phyloP scores from a whole-genome alignment of 2,888 invertebrate genomes.

The Belgica antarctica region DNA sequence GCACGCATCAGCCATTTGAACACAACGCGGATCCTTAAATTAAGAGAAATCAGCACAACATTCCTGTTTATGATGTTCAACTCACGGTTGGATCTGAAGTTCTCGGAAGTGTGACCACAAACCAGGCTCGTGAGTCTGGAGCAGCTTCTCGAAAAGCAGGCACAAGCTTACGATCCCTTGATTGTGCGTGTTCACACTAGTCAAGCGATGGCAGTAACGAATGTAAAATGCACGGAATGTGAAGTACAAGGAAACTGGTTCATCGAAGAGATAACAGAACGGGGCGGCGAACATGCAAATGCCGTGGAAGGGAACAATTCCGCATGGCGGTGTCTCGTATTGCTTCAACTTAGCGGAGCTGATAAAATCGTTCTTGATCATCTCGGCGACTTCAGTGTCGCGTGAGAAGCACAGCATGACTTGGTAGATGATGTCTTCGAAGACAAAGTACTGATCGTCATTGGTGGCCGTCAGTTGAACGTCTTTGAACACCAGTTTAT shows the following conservation, averaged over 20 bases:
- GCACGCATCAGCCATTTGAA: constrained; percentile 97
- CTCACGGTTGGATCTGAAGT: constrained; percentile 88
- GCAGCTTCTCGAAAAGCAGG: constrained; percentile 80
- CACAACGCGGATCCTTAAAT: constrained; percentile 75
- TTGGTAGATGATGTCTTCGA: constrained; percentile 93
- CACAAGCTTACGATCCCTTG: constrained; percentile 91
- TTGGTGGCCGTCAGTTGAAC: constrained; percentile 94
- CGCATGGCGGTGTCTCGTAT: constrained; percentile 74
- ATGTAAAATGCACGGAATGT: constrained; percentile 89
- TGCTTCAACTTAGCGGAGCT: constrained; percentile 51
- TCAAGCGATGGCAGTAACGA: constrained; percentile 87
- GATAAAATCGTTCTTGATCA: constrained; percentile 60
- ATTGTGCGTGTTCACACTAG: constrained; percentile 87
- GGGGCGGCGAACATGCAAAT: constrained; percentile 98
- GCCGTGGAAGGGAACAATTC: constrained; percentile 94
- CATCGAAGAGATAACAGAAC: constrained; percentile 89
- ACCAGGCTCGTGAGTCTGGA: constrained; percentile 86
- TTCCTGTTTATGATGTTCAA: constrained; percentile 49
- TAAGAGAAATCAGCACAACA: background rate
- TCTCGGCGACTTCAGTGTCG: constrained; percentile 75
- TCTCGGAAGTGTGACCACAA: constrained; percentile 89
- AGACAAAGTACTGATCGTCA: constrained; percentile 97
- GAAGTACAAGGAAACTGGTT: constrained; percentile 81
- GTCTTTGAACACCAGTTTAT: constrained; percentile 92
- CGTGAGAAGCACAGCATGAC: constrained; percentile 89